These are phyloP conservation scores for Agonopterix alstromeriana DNA, from an alignment of 2,888 invertebrate species.

Conservation along the genomic window DNA sequence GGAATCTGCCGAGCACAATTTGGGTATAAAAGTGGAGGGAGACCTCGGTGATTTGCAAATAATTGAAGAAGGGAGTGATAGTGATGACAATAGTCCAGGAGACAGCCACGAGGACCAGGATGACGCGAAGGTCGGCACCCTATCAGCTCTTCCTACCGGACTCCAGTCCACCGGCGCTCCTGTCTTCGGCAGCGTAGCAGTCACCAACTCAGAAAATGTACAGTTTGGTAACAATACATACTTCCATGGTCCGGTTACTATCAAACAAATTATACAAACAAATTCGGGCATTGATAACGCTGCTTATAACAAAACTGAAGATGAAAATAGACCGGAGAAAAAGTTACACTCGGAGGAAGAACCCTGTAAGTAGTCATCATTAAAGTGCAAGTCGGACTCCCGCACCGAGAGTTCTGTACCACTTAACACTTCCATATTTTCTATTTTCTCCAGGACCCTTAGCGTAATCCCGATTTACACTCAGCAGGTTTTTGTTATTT, in stretches of 20 bases:
- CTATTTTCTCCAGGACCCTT: too few species aligned
- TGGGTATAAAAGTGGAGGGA: slow-evolving; percentile 44
- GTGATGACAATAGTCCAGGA: slow-evolving; percentile 25
- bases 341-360: neutral
- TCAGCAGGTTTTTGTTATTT: too few species aligned
- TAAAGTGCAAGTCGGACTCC: neutral
- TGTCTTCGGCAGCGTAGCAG: slow-evolving; percentile 77
- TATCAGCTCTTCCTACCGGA: slow-evolving; percentile 30
- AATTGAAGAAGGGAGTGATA: slow-evolving; percentile 34
- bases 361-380: neutral
- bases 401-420: too few species aligned
- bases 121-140: slow-evolving; percentile 18
- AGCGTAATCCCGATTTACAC: too few species aligned
- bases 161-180: slow-evolving; percentile 30
- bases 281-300: slow-evolving; percentile 48
- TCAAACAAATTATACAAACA: slow-evolving; percentile 82
- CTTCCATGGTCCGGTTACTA: slow-evolving; percentile 87
- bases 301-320: slow-evolving; percentile 41
- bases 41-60: slow-evolving; percentile 51
- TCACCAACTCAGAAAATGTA: slow-evolving; percentile 82
- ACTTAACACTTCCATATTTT: too few species aligned
- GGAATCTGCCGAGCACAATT: slow-evolving; percentile 18
- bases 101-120: slow-evolving; percentile 14
- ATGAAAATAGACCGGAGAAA: slow-evolving; percentile 19
- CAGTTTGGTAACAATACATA: slow-evolving; percentile 83